Base-by-base conservation (phyloP, 2,113 vertebrate genomes). In the Kryptolebias marmoratus region DNA sequence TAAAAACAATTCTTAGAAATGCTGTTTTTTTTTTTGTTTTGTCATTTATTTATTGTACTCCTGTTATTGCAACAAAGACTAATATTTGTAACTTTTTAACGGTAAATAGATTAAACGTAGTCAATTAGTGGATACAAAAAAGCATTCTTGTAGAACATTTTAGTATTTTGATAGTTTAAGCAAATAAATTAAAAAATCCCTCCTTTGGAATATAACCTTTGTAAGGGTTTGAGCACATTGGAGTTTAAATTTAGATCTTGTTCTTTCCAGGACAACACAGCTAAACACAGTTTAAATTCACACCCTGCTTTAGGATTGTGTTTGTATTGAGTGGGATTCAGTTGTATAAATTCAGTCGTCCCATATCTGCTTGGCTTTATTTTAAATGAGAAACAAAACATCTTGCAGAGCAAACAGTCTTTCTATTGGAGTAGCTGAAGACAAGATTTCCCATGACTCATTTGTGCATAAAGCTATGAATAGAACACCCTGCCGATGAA, bases 401-500 rank as follows among this genome's bases (percentile, higher is more conserved):
- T 74, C 55, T 64, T 58, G 42, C 61, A 79, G 63, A 58, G 72
- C 68, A 80, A 77, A 87, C 16, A 70, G 50, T 30, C 64, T 79
- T 84, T 58, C 47, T 83, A 64, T 50, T n/a, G 79, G 48, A 15
- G 27, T 62, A 75, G 72, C 82, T 82, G 70, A 83, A 77, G 64
- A 79, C 60, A 75, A 58, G 78, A 78, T 87, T 83, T 73, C 68
- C 80, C 67, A 58, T 71, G 76, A 81, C 56, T 86, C 82, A 78
- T 78, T 83, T 75, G 48, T 64, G 62, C 49, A 67, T 8, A 44
- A 16, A 11, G 56, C 83, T 89, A 82, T 82, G 79, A 89, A 86
- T 87, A 87, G 79, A 86, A 59, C 47, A 81, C 30, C 82, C 84
- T 63, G 68, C 54, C 39, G 58, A 57, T 86, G 80, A 88, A 88